A percentile compares a stretch with the other conserved stretches of the same genome.
Conservation (phyloP, 2,888 invertebrate genomes). For the Lacanobia wlatinum region DNA sequence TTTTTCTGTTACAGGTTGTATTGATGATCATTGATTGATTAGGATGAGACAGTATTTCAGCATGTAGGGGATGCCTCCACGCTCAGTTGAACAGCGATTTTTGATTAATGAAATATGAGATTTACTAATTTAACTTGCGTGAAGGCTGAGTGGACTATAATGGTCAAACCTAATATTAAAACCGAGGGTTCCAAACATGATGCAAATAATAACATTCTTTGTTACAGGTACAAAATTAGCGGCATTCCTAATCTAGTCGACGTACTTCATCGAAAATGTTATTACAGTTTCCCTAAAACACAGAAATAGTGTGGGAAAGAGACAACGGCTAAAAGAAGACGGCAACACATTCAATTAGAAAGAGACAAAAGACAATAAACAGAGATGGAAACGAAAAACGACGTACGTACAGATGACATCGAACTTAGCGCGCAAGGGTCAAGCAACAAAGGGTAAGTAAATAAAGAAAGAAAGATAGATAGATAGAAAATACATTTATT, state of each 20-base stretch:
- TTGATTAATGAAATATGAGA: no score
- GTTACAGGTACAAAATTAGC: constrained; percentile 79
- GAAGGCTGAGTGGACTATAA: no score
- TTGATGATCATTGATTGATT: no score
- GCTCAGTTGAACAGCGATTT: no score
- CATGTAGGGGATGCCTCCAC: no score
- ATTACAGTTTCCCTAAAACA: constrained; percentile 79
- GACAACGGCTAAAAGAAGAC: constrained; percentile 55
- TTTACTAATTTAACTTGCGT: no score
- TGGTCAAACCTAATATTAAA: no score
- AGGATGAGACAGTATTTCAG: no score
- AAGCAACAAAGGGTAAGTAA: constrained; percentile 81
- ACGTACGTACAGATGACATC: constrained; percentile 82
- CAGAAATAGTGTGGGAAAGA: constrained; percentile 66
- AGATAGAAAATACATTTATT: no score
- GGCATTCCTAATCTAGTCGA: constrained; percentile 78
- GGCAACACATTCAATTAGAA: constrained; percentile 63
- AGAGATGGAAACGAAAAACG: constrained; percentile 86
- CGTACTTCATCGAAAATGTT: constrained; percentile 84
- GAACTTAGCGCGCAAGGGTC: constrained; percentile 86
- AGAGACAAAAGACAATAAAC: constrained; percentile 61
- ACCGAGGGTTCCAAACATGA: no score
- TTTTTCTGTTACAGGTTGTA: no score
- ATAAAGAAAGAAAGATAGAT: no score
- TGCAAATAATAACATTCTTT: constrained; percentile 42